These are phyloP conservation scores for Macroteleia sp. DNA, from an alignment of 2,888 invertebrate species.

Conservation along the genomic window DNA sequence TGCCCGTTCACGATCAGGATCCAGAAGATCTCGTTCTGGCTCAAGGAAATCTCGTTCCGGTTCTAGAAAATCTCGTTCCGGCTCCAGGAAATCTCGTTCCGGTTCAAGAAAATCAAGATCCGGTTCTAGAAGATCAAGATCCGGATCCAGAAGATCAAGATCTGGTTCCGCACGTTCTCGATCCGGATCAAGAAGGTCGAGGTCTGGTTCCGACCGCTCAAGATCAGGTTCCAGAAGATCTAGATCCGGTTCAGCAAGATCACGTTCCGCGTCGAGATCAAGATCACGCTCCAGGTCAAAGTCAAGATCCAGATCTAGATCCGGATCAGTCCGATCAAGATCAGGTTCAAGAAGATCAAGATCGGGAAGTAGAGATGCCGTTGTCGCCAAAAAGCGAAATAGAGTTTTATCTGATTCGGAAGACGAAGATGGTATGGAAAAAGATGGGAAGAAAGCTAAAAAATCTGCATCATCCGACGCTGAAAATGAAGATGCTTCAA, in stretches of 20 bases:
- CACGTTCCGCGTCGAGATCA: slow-evolving; percentile 68
- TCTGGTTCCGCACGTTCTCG: slow-evolving; percentile 55
- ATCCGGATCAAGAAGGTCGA: slow-evolving; percentile 66
- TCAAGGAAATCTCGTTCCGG: slow-evolving; percentile 69
- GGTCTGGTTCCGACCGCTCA: slow-evolving; percentile 63
- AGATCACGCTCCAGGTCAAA: slow-evolving; percentile 70
- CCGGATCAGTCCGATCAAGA: slow-evolving; percentile 66
- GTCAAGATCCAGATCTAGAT: slow-evolving; percentile 70
- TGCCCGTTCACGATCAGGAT: slow-evolving; percentile 69
- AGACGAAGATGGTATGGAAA: slow-evolving; percentile 85
- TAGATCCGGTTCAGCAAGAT: slow-evolving; percentile 70
- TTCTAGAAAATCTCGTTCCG: too few species aligned
- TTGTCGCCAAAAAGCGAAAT: slow-evolving; percentile 74
- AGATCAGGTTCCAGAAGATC: slow-evolving; percentile 67
- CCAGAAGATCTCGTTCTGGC: slow-evolving; percentile 67
- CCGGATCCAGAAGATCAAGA: slow-evolving; percentile 64
- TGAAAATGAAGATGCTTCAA: slow-evolving; percentile 72
- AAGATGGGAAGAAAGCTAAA: slow-evolving; percentile 76
- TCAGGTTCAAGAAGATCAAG: slow-evolving; percentile 73
- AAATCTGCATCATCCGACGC: slow-evolving; percentile 79
- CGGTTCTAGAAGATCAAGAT: not conserved
- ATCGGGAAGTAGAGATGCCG: slow-evolving; percentile 74
- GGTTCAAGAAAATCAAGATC: slow-evolving; percentile 67
- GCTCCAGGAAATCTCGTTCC: too few species aligned
- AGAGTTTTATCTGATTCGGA: slow-evolving; percentile 87